These are phyloP conservation scores for Tenthredo amoena DNA, from an alignment of 2,888 invertebrate species.

Conservation along the genomic window DNA sequence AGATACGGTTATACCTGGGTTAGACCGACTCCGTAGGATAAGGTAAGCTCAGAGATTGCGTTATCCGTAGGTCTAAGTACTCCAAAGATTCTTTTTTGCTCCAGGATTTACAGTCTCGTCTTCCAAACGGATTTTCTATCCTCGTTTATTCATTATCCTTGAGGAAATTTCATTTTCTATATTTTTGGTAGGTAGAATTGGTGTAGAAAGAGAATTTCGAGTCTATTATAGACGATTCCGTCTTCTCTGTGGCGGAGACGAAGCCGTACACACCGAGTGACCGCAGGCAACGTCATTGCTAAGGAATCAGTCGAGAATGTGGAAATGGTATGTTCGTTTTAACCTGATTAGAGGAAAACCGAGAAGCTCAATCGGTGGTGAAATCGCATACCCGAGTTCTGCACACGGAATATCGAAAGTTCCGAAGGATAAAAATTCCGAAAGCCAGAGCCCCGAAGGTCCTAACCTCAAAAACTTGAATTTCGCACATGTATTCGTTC, in stretches of 20 bases:
- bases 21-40: neutral
- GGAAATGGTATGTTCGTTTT: neutral
- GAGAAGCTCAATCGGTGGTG: neutral
- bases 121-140: no score
- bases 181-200: neutral
- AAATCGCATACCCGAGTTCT: no score
- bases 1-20: constrained; percentile 57
- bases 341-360: neutral
- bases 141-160: no score
- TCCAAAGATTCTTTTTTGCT: neutral
- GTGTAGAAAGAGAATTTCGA: no score
- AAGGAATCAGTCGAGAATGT: constrained; percentile 42
- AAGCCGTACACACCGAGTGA: constrained; percentile 53
- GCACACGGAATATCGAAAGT: no score
- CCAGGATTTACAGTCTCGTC: neutral
- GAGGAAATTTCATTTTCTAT: no score
- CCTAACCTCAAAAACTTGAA: no score
- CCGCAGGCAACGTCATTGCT: constrained; percentile 6
- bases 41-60: neutral
- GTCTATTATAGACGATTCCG: neutral
- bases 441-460: no score
- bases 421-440: no score
- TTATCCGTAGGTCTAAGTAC: neutral
- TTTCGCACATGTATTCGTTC: no score
- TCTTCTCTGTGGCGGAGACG: constrained; percentile 48